phyloP scores from a whole-genome alignment of 2,113 vertebrate species.

The Epinephelus lanceolatus region DNA sequence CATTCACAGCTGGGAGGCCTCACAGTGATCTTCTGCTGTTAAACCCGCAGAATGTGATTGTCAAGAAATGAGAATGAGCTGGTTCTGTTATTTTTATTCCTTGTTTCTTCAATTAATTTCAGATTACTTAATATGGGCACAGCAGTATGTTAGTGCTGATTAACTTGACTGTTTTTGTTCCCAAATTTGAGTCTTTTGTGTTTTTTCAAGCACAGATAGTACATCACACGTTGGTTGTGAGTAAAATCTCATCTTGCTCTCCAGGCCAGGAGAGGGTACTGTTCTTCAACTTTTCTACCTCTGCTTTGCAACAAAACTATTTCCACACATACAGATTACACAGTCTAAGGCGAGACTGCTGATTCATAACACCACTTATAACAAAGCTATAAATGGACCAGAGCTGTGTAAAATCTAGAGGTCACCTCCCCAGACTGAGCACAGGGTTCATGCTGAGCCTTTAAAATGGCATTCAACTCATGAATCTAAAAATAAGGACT shows the following conservation, averaged over 20 bases:
- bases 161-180: neutral
- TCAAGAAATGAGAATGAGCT: neutral
- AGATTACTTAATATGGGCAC: neutral
- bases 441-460: no score
- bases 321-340: neutral
- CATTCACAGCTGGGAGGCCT: slow-evolving; percentile 9
- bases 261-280: slow-evolving; percentile 77
- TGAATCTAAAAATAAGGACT: no score
- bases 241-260: slow-evolving; percentile 28
- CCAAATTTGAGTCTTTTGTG: neutral
- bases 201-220: neutral
- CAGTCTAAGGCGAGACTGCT: neutral
- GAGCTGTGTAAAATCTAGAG: slow-evolving; percentile 2
- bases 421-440: slow-evolving; percentile 5
- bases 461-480: no score
- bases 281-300: slow-evolving; percentile 65
- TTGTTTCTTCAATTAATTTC: neutral
- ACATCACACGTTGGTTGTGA: neutral
- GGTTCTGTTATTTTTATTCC: neutral
- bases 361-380: slow-evolving; percentile 26
- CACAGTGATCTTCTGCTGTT: slow-evolving; percentile 12
- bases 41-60: slow-evolving; percentile 2
- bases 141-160: neutral
- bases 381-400: neutral
- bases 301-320: neutral